Percentiles rank a stretch among this genome's conserved stretches.
Conservation (phyloP, 2,113 vertebrate genomes). For the Bos javanicus region DNA sequence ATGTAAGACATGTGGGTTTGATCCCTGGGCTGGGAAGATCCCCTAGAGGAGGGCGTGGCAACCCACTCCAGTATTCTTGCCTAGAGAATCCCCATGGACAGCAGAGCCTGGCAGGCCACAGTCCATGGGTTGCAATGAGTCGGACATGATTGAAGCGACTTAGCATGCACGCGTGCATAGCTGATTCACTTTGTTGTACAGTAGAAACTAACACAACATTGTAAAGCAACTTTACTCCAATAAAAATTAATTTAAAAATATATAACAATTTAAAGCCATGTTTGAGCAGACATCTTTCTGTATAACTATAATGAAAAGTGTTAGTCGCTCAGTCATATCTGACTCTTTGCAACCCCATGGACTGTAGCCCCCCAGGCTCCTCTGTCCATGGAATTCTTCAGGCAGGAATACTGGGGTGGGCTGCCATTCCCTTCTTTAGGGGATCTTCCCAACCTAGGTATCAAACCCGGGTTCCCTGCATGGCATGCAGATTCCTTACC, state of each 20-base stretch:
- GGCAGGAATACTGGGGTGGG: background rate
- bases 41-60: background rate
- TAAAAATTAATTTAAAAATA: background rate
- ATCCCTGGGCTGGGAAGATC: background rate
- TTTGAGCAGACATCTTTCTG: background rate
- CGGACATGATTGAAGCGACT: background rate
- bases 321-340: background rate
- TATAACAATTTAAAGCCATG: background rate
- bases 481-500: background rate
- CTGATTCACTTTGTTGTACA: background rate
- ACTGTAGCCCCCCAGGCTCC: background rate
- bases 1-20: background rate
- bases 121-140: background rate
- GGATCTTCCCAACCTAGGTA: background rate
- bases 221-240: background rate
- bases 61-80: background rate
- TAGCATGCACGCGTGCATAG: rapidly evolving
- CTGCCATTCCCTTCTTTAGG: background rate
- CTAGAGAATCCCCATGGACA: background rate
- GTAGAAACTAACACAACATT: background rate
- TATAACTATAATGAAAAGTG: background rate
- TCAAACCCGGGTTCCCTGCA: rapidly evolving
- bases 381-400: background rate
- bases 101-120: background rate
- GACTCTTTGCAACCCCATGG: background rate